phyloP scores from a whole-genome alignment of 2,797 vertebrate genomes.

The Rhincodon typus region DNA sequence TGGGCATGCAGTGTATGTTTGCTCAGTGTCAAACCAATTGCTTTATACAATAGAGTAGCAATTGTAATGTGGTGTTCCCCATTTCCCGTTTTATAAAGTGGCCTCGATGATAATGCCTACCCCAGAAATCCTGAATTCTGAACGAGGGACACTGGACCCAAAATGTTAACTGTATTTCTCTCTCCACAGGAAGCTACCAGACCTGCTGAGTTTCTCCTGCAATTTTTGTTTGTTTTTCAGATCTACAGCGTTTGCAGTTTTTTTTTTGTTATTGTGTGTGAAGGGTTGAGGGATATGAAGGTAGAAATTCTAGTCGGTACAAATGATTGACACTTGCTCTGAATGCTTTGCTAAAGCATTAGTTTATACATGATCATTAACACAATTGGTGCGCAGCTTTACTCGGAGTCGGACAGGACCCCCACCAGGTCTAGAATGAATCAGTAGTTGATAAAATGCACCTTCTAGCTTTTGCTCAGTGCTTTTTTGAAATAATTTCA shows the following conservation, averaged over 20 bases:
- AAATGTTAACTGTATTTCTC: too few species aligned
- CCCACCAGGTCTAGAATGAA: background rate
- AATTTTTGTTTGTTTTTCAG: too few species aligned
- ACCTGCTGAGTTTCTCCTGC: too few species aligned
- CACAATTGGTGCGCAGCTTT: background rate
- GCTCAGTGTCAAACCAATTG: background rate
- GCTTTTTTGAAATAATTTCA: background rate
- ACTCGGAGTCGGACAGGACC: background rate
- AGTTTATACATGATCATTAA: background rate
- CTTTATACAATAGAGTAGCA: background rate
- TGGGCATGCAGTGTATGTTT: background rate
- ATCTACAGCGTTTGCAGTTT: too few species aligned
- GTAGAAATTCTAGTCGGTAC: background rate
- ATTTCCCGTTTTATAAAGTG: background rate
- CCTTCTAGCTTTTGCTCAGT: background rate
- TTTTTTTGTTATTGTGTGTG: background rate
- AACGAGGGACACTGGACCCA: too few species aligned
- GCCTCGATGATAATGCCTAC: background rate
- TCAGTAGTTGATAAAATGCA: background rate
- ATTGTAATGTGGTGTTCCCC: background rate
- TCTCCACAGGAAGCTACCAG: too few species aligned
- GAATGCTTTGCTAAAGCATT: background rate
- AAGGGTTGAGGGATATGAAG: background rate
- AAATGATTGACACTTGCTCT: background rate
- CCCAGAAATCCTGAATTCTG: too few species aligned